A percentile compares a stretch with the other conserved stretches of the same genome.
These are phyloP conservation scores for Apis dorsata DNA, from an alignment of 1,140 invertebrate species.

Conservation along the genomic window DNA sequence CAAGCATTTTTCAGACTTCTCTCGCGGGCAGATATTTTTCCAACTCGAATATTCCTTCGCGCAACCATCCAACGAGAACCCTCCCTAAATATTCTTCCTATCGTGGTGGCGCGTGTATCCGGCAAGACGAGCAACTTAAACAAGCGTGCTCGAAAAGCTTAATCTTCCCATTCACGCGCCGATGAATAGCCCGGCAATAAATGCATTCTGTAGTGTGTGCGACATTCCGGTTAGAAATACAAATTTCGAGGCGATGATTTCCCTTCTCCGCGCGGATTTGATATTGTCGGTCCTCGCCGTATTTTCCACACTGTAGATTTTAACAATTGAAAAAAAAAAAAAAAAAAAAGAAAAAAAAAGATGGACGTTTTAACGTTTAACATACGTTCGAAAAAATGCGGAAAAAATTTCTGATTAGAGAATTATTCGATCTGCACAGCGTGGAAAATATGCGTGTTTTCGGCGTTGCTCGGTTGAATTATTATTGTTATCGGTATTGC, in stretches of 20 bases:
- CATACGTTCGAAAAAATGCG: too few relatives aligned
- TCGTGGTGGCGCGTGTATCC: background rate
- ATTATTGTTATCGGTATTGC: too few relatives aligned
- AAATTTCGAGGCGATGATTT: constrained; percentile 33
- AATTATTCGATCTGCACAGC: too few relatives aligned
- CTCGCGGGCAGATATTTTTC: background rate
- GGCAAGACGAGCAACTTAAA: constrained; percentile 44
- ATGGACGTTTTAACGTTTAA: too few relatives aligned
- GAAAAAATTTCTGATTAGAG: too few relatives aligned
- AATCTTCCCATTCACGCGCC: constrained; percentile 45
- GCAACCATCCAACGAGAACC: background rate
- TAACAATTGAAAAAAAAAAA: background rate
- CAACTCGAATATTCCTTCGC: constrained; percentile 26
- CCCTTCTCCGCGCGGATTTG: background rate
- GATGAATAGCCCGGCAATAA: constrained; percentile 50
- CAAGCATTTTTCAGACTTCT: background rate
- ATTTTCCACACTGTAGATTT: background rate
- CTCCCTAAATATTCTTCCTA: constrained; percentile 36
- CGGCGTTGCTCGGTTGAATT: too few relatives aligned
- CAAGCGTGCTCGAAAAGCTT: constrained; percentile 42
- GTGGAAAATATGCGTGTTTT: too few relatives aligned
- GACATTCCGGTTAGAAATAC: constrained; percentile 42
- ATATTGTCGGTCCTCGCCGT: background rate
- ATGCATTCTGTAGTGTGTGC: constrained; percentile 11
- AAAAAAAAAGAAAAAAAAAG: too few relatives aligned